Evolutionary conservation across 2,888 invertebrate species (phyloP), one percentile per base, ranked within the genome.

Genomic region (Torymus aiolomorphi): DNA sequence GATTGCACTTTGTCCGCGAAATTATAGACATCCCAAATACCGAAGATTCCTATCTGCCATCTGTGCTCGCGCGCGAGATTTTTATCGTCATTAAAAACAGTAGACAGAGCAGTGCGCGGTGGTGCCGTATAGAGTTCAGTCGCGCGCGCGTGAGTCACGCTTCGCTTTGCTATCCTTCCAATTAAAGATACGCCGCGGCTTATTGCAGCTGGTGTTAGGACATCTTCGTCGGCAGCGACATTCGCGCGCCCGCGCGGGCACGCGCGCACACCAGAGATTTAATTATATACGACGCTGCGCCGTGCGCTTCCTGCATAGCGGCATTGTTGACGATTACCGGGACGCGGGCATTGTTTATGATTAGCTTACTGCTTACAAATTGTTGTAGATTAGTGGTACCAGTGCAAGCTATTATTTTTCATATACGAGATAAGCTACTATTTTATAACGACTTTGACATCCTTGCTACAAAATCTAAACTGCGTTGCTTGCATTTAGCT

Each of bases 141-240:
- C n/a, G n/a, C 76, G 76, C 63, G 76, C 66, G 31, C 57, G 74
- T 54, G 69, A 80, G 77, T 80, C 72, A 82, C 80, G 80, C 80
- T 80, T 78, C 82, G 81, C 78, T 82, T 75, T 72, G 76, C 82
- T 83, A 83, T 83, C 83, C 84, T 83, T 84, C 83, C 84, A 84
- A 84, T 84, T 84, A 83, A 84, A 83, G 83, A 80, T 82, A 84
- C 84, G 83, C 83, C 83, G 72, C 65, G 78, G 57, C 54, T 81
- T 73, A 79, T 79, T 81, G 69, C 81, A 52, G 75, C 52, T 69
- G 77, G 62, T 62, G 66, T 74, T 74, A 54, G 77, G 75, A 80
- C 80, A 78, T 79, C 78, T 78, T 81, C 69, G 69, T 81, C 76
- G 18, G 71, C 56, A 75, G 69, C 66, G 72, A 62, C 81, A 74